Base-by-base conservation (phyloP, 2,797 vertebrate species). In the Prunella strophiata region DNA sequence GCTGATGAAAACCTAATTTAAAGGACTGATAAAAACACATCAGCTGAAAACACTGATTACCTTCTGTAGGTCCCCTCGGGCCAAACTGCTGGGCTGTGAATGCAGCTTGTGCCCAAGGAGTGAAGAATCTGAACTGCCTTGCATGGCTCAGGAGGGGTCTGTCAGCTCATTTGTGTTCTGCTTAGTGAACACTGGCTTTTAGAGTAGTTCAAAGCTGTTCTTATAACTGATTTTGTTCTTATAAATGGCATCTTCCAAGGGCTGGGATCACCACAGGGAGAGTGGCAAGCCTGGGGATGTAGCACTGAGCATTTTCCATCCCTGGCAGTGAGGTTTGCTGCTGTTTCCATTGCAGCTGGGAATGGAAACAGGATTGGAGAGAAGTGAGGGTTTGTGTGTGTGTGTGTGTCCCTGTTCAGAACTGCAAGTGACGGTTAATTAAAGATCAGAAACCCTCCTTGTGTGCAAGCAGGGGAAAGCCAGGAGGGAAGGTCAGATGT, bases 111-210 rank as follows among this genome's bases (percentile, higher is more conserved):
- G 79, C 47, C 76, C 66, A 6, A 0, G 0, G 47, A 51, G 32
- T 40, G 58, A 16, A 30, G 50, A 42, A 23, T 2, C 20, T 50
- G 66, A 68, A 34, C 80, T 22, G 55, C 63, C 26, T 66, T 85
- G 81, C 63, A 5, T 51, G 86, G 86, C 89, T 85, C 73, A 55
- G 82, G 82, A 89, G 73, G 87, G 82, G 38, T 77, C 90, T 71
- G 76, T 54, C 79, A n/a, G 63, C 55, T 77, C 7, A 1, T 25
- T 71, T 1, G 13, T n/a, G 59, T 87, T 38, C 71, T 85, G 88
- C 77, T 83, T 50, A 65, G 74, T 36, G 19, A 88, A n/a, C 50
- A n/a, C 50, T 40, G 79, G 36, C 87, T 78, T 92, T 78, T 86
- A 92, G 78, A 57, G 36, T 68, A 75, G 43, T 47, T 88, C 73